A percentile compares a stretch with the other conserved stretches of the same genome.
Evolutionary conservation across 2,113 vertebrate genomes (phyloP).

Genomic region (Hippocampus abdominalis): DNA sequence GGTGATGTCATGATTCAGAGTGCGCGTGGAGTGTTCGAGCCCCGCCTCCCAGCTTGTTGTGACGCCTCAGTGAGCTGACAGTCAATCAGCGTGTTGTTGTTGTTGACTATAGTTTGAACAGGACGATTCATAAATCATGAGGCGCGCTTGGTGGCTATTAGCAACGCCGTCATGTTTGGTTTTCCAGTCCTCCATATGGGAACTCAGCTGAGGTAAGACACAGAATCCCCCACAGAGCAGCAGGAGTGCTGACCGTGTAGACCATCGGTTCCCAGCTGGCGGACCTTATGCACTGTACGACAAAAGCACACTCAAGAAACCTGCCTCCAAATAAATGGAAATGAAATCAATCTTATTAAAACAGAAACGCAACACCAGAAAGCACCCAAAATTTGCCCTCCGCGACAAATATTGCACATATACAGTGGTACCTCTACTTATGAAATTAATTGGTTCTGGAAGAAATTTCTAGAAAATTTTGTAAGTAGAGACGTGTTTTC

Average conservation of each 20-base stretch:
- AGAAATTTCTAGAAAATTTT: no score
- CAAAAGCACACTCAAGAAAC: background rate
- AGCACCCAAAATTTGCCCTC: no score
- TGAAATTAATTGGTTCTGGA: no score
- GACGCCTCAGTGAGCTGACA: conserved; percentile 47
- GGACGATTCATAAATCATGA: background rate
- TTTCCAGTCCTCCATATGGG: no score
- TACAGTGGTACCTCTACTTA: no score
- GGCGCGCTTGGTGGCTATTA: background rate
- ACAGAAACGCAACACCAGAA: no score
- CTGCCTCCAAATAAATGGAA: background rate
- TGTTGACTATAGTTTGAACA: background rate
- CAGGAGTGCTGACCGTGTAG: background rate
- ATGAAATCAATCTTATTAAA: background rate
- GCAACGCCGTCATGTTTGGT: background rate
- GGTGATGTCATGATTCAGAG: conserved; percentile 67
- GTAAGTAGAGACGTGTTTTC: no score
- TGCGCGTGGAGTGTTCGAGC: conserved; percentile 23
- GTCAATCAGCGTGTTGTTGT: conserved; percentile 15
- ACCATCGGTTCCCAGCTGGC: background rate
- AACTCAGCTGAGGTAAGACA: background rate
- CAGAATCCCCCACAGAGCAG: background rate
- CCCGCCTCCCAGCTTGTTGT: conserved; percentile 40
- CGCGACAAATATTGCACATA: no score
- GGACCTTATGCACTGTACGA: background rate